phyloP scores from a whole-genome alignment of 1,140 invertebrate species.

The Metopolophium dirhodum region DNA sequence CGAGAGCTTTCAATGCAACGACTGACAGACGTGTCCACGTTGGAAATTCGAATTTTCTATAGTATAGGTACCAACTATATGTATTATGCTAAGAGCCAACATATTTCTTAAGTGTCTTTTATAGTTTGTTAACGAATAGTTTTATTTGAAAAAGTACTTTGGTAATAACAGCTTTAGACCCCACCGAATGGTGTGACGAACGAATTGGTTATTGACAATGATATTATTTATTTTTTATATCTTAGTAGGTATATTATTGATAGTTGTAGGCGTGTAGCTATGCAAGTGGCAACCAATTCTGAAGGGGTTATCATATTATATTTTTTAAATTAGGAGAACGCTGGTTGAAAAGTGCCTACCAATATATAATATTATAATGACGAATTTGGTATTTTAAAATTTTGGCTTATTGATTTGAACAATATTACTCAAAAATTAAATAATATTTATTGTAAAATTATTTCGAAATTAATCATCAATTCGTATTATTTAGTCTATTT shows the following conservation, averaged over 20 bases:
- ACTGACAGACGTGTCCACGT: neutral
- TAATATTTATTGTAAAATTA: neutral
- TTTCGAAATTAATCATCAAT: too few species aligned
- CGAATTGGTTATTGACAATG: neutral
- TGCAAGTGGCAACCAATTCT: neutral
- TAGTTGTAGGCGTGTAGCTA: neutral
- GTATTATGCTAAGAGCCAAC: neutral
- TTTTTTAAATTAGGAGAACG: neutral
- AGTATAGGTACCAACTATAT: neutral
- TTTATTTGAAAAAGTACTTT: constrained; percentile 1
- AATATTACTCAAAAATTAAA: neutral
- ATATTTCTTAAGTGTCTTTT: constrained; percentile 1
- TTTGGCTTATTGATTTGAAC: neutral
- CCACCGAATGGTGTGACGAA: neutral
- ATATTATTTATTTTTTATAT: neutral
- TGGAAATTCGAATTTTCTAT: neutral
- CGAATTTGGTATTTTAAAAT: neutral
- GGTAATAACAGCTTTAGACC: neutral
- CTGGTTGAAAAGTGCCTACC: neutral
- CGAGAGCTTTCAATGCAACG: constrained; percentile 1
- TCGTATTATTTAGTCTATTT: too few species aligned
- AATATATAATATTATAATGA: neutral
- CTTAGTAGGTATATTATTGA: neutral
- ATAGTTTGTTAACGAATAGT: neutral
- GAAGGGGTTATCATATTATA: neutral